Conservation (phyloP, 2,888 invertebrate species). For the Conchocele bisecta region DNA sequence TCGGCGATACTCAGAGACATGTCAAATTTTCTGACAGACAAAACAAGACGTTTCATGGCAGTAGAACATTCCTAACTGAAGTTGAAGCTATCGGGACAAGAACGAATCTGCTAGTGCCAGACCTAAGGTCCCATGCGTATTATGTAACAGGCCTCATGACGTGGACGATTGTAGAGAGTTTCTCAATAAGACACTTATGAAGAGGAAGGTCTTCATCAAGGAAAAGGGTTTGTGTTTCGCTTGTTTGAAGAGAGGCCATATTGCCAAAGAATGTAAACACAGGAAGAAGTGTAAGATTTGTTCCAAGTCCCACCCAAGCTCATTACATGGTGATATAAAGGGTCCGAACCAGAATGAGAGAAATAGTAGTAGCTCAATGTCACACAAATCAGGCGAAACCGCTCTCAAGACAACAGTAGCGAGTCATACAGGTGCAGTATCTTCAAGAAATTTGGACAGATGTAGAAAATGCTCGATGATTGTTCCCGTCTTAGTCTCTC, state of each 20-base stretch:
- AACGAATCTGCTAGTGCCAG: not conserved
- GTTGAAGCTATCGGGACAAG: not conserved
- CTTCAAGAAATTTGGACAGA: not conserved
- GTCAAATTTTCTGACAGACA: not conserved
- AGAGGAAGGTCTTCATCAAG: slow-evolving; percentile 37
- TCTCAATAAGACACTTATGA: slow-evolving; percentile 14
- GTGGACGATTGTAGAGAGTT: slow-evolving; percentile 29
- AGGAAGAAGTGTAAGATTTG: slow-evolving; percentile 38
- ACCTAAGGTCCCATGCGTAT: not conserved
- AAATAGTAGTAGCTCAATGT: not conserved
- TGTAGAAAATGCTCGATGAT: slow-evolving; percentile 20
- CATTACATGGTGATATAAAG: slow-evolving; percentile 37
- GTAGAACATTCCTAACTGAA: not conserved
- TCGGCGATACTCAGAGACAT: not conserved
- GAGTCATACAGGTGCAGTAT: not conserved
- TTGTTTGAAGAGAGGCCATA: slow-evolving; percentile 30
- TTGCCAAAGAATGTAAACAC: slow-evolving; percentile 25
- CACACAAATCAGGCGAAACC: too few species aligned
- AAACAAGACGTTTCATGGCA: not conserved
- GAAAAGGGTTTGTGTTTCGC: slow-evolving; percentile 38
- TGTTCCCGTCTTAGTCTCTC: slow-evolving; percentile 49
- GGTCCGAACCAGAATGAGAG: not conserved
- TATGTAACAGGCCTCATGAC: slow-evolving; percentile 35
- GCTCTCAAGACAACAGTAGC: not conserved
- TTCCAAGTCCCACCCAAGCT: slow-evolving; percentile 28